These are phyloP conservation scores for Peromyscus leucopus DNA, from an alignment of 2,113 vertebrate genomes.

Conservation along the genomic window DNA sequence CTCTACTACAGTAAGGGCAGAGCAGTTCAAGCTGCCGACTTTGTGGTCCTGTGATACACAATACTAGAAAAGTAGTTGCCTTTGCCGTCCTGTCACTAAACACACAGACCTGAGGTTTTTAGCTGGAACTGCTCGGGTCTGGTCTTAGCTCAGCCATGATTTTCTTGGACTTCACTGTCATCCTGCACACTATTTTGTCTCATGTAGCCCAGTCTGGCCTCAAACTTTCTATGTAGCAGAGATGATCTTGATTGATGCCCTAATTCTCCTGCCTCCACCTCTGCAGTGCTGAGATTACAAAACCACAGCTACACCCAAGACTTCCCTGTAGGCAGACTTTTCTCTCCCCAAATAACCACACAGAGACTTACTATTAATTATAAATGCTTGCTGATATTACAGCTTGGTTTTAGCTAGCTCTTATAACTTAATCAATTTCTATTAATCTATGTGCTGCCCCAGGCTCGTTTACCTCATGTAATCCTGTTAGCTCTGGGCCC, in stretches of 20 bases:
- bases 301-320: background rate
- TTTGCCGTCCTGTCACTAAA: background rate
- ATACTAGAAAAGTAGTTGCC: background rate
- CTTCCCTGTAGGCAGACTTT: too few relatives aligned
- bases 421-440: too few relatives aligned
- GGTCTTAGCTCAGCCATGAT: background rate
- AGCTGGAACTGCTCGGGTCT: background rate
- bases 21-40: background rate
- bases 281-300: background rate
- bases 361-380: too few relatives aligned
- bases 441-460: too few relatives aligned
- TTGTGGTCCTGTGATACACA: background rate
- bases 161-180: background rate
- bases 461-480: too few relatives aligned
- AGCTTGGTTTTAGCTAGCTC: too few relatives aligned
- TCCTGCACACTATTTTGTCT: background rate
- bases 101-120: background rate
- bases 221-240: background rate
- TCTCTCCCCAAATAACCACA: too few relatives aligned
- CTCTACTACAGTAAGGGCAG: background rate
- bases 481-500: too few relatives aligned
- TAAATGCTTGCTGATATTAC: background rate
- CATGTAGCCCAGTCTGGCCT: background rate
- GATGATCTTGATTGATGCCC: background rate
- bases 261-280: background rate